Base-by-base conservation (phyloP, 64 coral and sea anemone genomes). In the Astreopora myriophthalma region DNA sequence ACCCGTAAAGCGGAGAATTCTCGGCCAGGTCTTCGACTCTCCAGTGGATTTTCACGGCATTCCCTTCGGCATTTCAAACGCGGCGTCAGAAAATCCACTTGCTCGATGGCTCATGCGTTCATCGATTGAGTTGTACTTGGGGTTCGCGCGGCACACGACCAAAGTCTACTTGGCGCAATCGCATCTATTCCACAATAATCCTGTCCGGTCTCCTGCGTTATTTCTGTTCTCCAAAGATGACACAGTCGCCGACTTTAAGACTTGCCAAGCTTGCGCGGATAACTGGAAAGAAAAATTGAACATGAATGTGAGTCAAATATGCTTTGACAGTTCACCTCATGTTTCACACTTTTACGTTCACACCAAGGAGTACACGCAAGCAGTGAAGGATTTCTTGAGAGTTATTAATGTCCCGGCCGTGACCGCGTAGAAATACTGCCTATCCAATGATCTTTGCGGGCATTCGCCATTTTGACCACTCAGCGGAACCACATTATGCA, bases 321-420 rank as follows among this genome's bases (percentile, higher is more conserved):
- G 95, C 20, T 96, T 92, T 73, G 91, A 96, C 9, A 96, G 85
- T 20, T 98, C 96, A 6, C 90, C 94, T 20, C 96, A 98, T 19
- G 96, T 98, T 4, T 98, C 96, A 7, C 96, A 98, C 58, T 95
- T 98, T 39, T 90, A 98, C 61, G 74, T 82, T 12, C 96, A 98
- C 48, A 82, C 72, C 38, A 63, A 91, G 37, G 94, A 98, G 49
- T 98, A 98, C 70, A 87, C 79, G 4, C 49, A 95, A 36, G 40
- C 90, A 13, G 60, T 98, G 38, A 93, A 76, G 68, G 65, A 62
- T 7, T 98, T 98, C 73, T 30, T 88, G 11, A 76, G 48, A 6
- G 60, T 52, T 13, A 37, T 96, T 2, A 62, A 93, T 34, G 23
- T 92, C 34, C 78, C 52, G 22, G 55, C 20, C 1, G 55, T 82